Conservation (phyloP, 2,888 invertebrate genomes). For the Elmis aenea region DNA sequence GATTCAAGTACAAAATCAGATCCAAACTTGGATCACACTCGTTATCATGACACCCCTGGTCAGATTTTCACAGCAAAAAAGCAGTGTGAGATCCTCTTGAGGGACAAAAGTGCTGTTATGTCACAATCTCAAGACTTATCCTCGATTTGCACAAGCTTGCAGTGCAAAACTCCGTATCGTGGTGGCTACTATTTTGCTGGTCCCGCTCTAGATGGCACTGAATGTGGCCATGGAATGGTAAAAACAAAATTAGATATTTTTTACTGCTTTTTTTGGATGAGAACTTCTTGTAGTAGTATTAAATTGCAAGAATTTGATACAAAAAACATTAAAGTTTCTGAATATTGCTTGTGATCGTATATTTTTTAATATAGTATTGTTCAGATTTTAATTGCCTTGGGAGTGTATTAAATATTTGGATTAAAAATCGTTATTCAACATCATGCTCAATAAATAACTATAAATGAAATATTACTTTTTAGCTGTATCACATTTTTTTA, state of each 20-base stretch:
- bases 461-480: not conserved
- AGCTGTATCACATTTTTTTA: not conserved
- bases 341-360: no score
- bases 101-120: slow-evolving; percentile 62
- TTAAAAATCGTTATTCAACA: no score
- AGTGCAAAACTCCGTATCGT: slow-evolving; percentile 67
- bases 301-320: no score
- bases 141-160: slow-evolving; percentile 60
- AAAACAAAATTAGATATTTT: not conserved
- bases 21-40: slow-evolving; percentile 56
- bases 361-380: no score
- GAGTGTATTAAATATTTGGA: no score
- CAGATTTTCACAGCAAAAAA: slow-evolving; percentile 65
- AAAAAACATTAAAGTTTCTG: no score
- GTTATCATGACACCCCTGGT: slow-evolving; percentile 62
- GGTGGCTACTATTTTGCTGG: slow-evolving; percentile 73
- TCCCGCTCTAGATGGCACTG: slow-evolving; percentile 77
- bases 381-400: no score
- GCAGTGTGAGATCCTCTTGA: slow-evolving; percentile 68
- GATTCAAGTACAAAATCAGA: slow-evolving; percentile 52
- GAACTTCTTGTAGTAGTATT: no score
- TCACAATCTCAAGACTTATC: slow-evolving; percentile 44
- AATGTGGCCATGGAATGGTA: slow-evolving; percentile 62
- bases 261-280: no score
- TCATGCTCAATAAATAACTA: no score